Conservation (phyloP, 2,797 vertebrate genomes). For the Argya squamiceps region DNA sequence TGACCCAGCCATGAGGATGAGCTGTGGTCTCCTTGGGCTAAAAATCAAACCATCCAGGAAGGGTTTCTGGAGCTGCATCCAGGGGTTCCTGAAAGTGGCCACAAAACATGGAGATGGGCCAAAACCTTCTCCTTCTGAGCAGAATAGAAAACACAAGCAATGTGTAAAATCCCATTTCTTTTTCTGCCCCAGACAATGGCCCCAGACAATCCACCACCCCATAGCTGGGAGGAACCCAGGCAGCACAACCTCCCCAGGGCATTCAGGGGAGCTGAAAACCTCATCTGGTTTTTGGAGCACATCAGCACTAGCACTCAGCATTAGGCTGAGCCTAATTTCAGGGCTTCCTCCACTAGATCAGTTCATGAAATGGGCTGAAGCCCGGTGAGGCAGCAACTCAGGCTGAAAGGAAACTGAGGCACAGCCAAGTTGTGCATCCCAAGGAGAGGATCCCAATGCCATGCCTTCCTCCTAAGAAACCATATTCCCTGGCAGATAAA, state of each 20-base stretch:
- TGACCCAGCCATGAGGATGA: not conserved
- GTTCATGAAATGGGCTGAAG: not conserved
- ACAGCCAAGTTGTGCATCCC: not conserved
- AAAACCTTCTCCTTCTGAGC: not conserved
- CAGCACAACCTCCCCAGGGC: not conserved
- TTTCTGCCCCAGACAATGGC: not conserved
- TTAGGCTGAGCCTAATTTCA: not conserved
- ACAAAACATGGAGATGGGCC: not conserved
- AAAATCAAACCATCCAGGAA: not conserved
- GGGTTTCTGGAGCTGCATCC: not conserved
- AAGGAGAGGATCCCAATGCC: not conserved
- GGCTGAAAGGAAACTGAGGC: not conserved
- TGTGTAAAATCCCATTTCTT: not conserved
- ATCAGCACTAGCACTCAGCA: not conserved
- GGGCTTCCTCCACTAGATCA: not conserved
- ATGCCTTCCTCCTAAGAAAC: not conserved
- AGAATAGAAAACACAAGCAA: not conserved
- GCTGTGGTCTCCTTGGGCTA: not conserved
- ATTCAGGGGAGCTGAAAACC: not conserved
- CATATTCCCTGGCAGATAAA: not conserved
- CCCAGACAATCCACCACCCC: not conserved
- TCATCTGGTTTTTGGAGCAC: not conserved
- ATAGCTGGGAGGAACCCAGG: rapidly evolving
- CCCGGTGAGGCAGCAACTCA: not conserved
- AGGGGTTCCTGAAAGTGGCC: not conserved